Percentiles rank a stretch among this genome's conserved stretches.
Evolutionary conservation across 92 coral and sea anemone species (phyloP).

Genomic region (Paramuricea clavata): DNA sequence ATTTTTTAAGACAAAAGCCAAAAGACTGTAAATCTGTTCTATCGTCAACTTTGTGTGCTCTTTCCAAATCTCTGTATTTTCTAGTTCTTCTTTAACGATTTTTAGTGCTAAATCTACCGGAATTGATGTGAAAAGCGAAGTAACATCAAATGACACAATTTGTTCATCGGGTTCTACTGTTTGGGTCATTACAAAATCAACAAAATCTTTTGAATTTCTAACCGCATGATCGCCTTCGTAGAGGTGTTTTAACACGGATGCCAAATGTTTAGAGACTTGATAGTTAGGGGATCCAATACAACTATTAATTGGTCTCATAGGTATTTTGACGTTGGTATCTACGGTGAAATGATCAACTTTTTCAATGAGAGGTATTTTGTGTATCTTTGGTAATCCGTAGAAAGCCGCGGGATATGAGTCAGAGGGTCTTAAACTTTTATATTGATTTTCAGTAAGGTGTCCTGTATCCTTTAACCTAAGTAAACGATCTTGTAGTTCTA

Average conservation of each 20-base stretch:
- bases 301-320: constrained; percentile 44
- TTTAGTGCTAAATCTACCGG: constrained; percentile 3
- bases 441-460: constrained; percentile 23
- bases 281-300: constrained; percentile 44
- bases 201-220: constrained; percentile 40
- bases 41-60: background rate
- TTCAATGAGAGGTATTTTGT: constrained; percentile 26
- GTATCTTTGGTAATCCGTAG: constrained; percentile 45
- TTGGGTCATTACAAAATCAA: background rate
- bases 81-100: background rate
- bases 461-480: background rate
- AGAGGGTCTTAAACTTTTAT: constrained; percentile 18
- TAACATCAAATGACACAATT: constrained; percentile 5
- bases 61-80: background rate
- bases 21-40: background rate
- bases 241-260: constrained; percentile 14
- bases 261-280: constrained; percentile 28
- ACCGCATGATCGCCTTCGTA: background rate
- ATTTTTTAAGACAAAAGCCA: background rate
- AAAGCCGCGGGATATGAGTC: constrained; percentile 44
- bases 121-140: background rate
- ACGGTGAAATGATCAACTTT: constrained; percentile 20
- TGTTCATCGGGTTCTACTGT: background rate
- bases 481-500: constrained; percentile 24
- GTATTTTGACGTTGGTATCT: background rate